Conservation (phyloP, 2,113 vertebrate species). For the Triplophysa rosa region DNA sequence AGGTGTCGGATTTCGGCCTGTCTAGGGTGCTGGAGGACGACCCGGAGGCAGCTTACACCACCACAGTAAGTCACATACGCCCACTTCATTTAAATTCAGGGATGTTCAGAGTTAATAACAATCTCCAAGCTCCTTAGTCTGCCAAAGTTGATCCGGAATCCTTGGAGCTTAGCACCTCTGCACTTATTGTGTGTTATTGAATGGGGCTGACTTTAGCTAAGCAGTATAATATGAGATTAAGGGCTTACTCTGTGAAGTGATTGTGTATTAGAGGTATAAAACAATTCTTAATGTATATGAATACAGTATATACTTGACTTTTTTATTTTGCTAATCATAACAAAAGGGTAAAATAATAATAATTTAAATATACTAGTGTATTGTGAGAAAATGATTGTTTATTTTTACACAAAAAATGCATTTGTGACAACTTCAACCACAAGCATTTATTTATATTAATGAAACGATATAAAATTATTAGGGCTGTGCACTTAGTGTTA, state of each 20-base stretch:
- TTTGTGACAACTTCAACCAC: no score
- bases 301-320: not conserved
- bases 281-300: conserved; percentile 9
- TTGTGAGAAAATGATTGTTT: no score
- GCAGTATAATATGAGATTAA: conserved; percentile 23
- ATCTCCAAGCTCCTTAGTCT: conserved; percentile 1
- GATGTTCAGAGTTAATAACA: conserved; percentile 27
- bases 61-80: conserved; percentile 64
- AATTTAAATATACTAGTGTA: no score
- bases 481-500: no score
- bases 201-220: not conserved
- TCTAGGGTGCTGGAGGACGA: conserved; percentile 91
- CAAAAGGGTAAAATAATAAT: no score
- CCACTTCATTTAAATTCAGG: conserved; percentile 19
- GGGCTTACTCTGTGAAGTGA: conserved; percentile 12
- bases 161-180: not conserved
- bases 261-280: conserved; percentile 10
- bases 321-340: not conserved
- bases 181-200: not conserved
- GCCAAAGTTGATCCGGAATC: not conserved
- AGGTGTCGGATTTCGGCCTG: conserved; percentile 96
- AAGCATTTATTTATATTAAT: no score
- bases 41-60: conserved; percentile 72
- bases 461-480: no score
- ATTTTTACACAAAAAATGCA: no score